Percentiles rank a stretch among this genome's conserved stretches.
Conservation (phyloP, 1,140 invertebrate genomes). For the Campoletis sonorensis region DNA sequence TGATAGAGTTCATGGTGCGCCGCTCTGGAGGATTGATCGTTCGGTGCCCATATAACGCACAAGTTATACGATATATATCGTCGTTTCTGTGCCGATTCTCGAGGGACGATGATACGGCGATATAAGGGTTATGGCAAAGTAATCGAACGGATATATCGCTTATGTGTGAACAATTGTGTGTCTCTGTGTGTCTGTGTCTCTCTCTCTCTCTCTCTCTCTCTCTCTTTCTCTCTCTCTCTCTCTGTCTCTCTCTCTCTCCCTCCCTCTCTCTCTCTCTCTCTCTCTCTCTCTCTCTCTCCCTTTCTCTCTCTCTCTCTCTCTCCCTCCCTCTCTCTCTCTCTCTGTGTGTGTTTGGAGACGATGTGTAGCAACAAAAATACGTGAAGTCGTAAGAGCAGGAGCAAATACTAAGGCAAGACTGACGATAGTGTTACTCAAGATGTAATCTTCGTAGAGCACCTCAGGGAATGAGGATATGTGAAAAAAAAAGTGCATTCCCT, state of each 20-base stretch:
- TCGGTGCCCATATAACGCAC: slow-evolving; percentile 1
- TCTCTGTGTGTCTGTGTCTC: no score
- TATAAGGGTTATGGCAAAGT: slow-evolving; percentile 22
- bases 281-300: no score
- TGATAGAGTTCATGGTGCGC: not conserved
- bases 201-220: no score
- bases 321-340: no score
- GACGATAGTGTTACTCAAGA: slow-evolving; percentile 17
- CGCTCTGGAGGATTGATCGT: slow-evolving; percentile 6
- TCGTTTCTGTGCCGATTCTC: slow-evolving; percentile 18
- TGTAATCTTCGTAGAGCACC: slow-evolving; percentile 12
- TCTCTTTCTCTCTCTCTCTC: no score
- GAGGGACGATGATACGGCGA: slow-evolving; percentile 6
- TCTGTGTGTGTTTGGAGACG: not conserved
- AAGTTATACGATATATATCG: slow-evolving; percentile 7
- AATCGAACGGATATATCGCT: not conserved
- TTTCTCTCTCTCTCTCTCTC: no score
- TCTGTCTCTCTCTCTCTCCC: no score
- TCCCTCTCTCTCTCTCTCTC: no score
- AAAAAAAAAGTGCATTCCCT: not conserved
- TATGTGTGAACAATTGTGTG: not conserved
- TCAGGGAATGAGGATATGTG: not conserved
- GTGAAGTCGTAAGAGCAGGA: not conserved
- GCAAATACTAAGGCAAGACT: slow-evolving; percentile 7
- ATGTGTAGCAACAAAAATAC: not conserved